These are phyloP conservation scores for Beris chalybata DNA, from an alignment of 2,888 invertebrate genomes.

Conservation along the genomic window DNA sequence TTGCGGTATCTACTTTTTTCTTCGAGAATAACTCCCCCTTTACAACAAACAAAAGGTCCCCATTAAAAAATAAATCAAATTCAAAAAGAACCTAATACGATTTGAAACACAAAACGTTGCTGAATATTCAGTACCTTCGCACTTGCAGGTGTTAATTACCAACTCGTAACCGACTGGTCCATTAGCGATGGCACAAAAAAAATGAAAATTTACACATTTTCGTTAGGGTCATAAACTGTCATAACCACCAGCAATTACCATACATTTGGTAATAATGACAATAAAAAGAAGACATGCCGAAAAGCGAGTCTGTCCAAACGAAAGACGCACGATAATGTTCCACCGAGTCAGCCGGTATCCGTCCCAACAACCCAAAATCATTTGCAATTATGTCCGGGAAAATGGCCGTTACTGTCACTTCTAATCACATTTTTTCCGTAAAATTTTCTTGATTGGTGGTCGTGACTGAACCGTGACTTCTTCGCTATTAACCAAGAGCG, in stretches of 20 bases:
- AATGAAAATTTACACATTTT: slow-evolving; percentile 38
- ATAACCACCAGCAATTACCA: slow-evolving; percentile 40
- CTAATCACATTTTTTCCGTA: slow-evolving; percentile 25
- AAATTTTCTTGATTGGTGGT: slow-evolving; percentile 23
- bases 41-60: too few species aligned
- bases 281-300: slow-evolving; percentile 35
- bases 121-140: neutral
- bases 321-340: neutral
- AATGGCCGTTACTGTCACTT: slow-evolving; percentile 28
- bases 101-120: slow-evolving; percentile 1
- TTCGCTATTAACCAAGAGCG: slow-evolving; percentile 4
- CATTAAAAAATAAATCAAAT: too few species aligned
- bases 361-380: slow-evolving; percentile 7
- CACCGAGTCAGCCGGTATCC: too few species aligned
- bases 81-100: neutral
- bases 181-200: slow-evolving; percentile 37
- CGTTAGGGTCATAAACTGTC: slow-evolving; percentile 35
- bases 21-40: too few species aligned
- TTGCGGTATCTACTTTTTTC: too few species aligned
- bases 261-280: slow-evolving; percentile 38
- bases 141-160: slow-evolving; percentile 38
- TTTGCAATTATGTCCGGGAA: slow-evolving; percentile 27
- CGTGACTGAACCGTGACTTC: slow-evolving; percentile 20
- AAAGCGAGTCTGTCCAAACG: neutral
- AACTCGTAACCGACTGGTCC: slow-evolving; percentile 36